Evolutionary conservation across 2,113 vertebrate genomes (phyloP), one percentile per base, ranked within the genome.

Genomic region (Pluvialis apricaria): DNA sequence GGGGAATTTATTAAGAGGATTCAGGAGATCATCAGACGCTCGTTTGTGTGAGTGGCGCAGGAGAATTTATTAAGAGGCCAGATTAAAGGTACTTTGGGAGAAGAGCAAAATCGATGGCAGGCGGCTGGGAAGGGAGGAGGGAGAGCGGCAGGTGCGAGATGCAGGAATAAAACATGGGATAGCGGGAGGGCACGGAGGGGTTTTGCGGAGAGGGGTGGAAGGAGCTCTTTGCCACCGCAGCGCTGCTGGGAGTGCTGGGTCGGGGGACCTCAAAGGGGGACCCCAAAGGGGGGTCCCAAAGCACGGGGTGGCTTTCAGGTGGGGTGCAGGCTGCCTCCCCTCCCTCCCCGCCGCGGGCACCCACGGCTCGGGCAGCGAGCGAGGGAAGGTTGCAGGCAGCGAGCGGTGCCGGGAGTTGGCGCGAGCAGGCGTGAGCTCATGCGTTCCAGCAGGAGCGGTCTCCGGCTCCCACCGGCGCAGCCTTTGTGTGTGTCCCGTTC

Each of bases 1-100:
- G 44, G 64, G 45, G 62, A n/a, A 86, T 82, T 70, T 38, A 47
- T 76, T 45, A 18, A 66, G 55, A n/a, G 57, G 52, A 55, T 91
- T 76, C 60, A 14, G 82, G 57, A 76, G 90, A 66, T 93, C 66
- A 54, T 62, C 51, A 68, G 52, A 17, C 1, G 10, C 61, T 72
- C 17, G 7, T 47, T 54, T 62, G 25, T 29, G 76, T 26, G 57
- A 71, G n/a, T 13, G 31, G 82, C 68, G 62, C 72, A 38, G 0
- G 40, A 62, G 87, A 26, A 62, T 94, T 95, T 85, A 91, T 88
- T 61, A 72, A 82, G 69, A 54, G 65, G 47, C 16, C 25, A 8
- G 60, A 82, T 92, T 90, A 78, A 95, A 90, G 54, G 45, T 17
- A 15, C 58, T 94, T 85, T 17, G 49, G 65, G 29, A 60, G 26